Evolutionary conservation across 2,888 invertebrate species (phyloP).

Genomic region (Drosophila mercatorum): DNA sequence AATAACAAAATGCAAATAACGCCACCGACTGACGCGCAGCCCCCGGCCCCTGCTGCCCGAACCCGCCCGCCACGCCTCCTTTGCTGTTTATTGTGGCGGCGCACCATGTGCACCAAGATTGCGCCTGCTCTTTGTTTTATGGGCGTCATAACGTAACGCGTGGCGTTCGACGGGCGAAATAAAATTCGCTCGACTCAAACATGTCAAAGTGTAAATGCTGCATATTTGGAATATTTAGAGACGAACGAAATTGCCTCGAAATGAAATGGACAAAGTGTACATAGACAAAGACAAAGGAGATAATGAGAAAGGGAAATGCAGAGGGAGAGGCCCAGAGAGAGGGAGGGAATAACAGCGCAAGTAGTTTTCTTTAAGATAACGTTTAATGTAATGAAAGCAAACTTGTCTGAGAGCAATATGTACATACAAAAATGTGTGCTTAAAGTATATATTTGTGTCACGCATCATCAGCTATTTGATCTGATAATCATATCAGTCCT

Average conservation of each 20-base stretch:
- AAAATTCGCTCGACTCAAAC: constrained; percentile 43
- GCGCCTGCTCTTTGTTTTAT: constrained; percentile 45
- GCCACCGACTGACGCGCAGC: constrained; percentile 46
- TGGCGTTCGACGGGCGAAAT: constrained; percentile 45
- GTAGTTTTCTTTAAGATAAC: too few species aligned
- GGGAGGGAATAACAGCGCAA: neutral
- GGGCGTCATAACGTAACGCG: constrained; percentile 53
- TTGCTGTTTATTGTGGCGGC: constrained; percentile 10
- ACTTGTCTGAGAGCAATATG: neutral
- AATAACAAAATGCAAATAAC: constrained; percentile 75
- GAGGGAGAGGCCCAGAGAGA: neutral
- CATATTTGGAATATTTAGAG: constrained; percentile 35
- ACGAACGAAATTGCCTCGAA: constrained; percentile 6
- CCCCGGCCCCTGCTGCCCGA: neutral
- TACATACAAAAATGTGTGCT: too few species aligned
- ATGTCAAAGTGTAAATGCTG: constrained; percentile 64
- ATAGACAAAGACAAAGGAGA: neutral
- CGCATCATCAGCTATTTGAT: too few species aligned
- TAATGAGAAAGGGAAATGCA: neutral
- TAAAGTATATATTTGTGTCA: too few species aligned
- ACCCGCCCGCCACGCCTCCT: neutral
- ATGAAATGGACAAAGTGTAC: neutral
- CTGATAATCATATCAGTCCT: too few species aligned
- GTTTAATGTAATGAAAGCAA: neutral
- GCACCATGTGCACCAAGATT: constrained; percentile 28